phyloP scores from a whole-genome alignment of 1,140 invertebrate species.

The Caerostris extrusa region DNA sequence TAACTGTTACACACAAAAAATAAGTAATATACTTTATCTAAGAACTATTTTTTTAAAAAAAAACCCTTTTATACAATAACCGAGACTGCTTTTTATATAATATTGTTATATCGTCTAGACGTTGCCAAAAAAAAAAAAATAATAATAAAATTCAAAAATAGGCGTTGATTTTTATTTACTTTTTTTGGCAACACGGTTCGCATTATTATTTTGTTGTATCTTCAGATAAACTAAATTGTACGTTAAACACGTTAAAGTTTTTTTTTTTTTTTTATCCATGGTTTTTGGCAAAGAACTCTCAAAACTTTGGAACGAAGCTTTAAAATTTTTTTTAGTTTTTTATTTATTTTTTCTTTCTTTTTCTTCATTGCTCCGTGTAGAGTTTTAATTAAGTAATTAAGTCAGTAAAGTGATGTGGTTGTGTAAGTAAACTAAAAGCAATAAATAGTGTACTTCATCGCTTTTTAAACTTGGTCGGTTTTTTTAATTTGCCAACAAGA shows the following conservation, averaged over 20 bases:
- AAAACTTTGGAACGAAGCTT: not conserved
- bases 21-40: not conserved
- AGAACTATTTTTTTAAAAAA: not conserved
- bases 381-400: conserved; percentile 14
- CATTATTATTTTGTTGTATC: conserved; percentile 11
- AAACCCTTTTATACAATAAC: not conserved
- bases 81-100: not conserved
- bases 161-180: not conserved
- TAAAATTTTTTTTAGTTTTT: not conserved
- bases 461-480: not conserved
- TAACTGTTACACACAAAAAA: not conserved
- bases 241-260: not conserved
- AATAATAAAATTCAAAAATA: not conserved
- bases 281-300: not conserved
- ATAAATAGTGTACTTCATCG: not conserved
- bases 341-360: not conserved
- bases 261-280: not conserved
- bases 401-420: not conserved
- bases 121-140: too few species aligned
- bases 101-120: not conserved
- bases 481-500: not conserved
- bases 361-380: not conserved
- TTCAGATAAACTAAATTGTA: not conserved
- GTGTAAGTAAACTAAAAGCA: not conserved
- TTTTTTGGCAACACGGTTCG: not conserved